phyloP scores from a whole-genome alignment of 2,888 invertebrate genomes.

The Brachypalpus laphriformis region DNA sequence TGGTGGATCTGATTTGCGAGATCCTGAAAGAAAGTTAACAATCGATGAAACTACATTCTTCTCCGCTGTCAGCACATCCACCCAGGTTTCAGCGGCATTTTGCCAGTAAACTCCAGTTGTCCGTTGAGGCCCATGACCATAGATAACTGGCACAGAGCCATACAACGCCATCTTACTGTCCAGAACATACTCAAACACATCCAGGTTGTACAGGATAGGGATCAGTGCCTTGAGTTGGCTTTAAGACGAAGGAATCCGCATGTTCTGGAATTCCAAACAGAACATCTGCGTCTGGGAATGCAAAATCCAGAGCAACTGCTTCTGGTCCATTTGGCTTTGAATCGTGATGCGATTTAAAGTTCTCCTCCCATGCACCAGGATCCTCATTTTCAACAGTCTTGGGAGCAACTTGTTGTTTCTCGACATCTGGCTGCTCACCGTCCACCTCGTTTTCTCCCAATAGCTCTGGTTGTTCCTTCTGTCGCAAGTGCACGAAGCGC shows the following conservation, averaged over 20 bases:
- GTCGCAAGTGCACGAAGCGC: constrained; percentile 93
- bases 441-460: constrained; percentile 60
- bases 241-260: constrained; percentile 94
- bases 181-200: constrained; percentile 98
- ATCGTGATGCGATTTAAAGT: constrained; percentile 97
- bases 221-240: constrained; percentile 92
- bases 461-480: constrained; percentile 85
- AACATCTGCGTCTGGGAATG: constrained; percentile 95
- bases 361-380: constrained; percentile 96
- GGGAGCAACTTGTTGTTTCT: constrained; percentile 13
- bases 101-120: constrained; percentile 97
- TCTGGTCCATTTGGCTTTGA: constrained; percentile 97
- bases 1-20: constrained; percentile 83
- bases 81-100: constrained; percentile 99
- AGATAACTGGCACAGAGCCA: constrained; percentile 95
- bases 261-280: constrained; percentile 99
- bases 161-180: constrained; percentile 98
- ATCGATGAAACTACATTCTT: constrained; percentile 92
- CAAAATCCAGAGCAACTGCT: constrained; percentile 95
- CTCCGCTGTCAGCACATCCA: constrained; percentile 91
- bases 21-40: constrained; percentile 90
- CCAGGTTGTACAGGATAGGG: constrained; percentile 98
- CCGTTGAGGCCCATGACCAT: constrained; percentile 93
- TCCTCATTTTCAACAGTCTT: constrained; percentile 83
- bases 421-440: constrained; percentile 18